Conservation (phyloP, 2,797 vertebrate species). For the Rhinophrynus dorsalis region DNA sequence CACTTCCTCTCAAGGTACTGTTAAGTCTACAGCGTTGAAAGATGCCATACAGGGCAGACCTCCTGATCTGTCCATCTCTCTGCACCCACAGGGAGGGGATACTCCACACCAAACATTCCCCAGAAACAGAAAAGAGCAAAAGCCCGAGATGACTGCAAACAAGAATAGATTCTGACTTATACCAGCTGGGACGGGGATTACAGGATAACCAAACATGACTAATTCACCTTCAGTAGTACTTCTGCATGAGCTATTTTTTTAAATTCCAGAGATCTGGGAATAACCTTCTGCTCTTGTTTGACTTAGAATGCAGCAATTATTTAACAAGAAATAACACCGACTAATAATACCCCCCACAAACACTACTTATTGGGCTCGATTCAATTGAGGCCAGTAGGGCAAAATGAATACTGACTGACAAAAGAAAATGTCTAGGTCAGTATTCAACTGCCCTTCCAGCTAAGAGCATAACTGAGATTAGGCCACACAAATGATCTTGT, state of each 20-base stretch:
- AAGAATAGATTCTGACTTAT: slow-evolving; percentile 9
- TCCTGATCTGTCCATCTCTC: slow-evolving; percentile 16
- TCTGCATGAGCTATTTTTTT: neutral
- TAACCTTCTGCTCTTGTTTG: too few relatives aligned
- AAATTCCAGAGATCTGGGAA: neutral
- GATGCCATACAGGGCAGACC: slow-evolving; percentile 20
- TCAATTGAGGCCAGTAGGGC: too few relatives aligned
- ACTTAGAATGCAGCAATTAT: neutral
- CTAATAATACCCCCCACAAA: too few relatives aligned
- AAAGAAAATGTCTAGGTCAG: too few relatives aligned
- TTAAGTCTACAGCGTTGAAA: slow-evolving; percentile 13
- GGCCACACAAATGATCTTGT: too few relatives aligned
- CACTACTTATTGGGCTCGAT: too few relatives aligned
- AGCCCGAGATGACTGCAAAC: neutral
- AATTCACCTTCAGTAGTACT: neutral
- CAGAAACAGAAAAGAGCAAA: neutral
- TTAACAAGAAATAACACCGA: neutral
- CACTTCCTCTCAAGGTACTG: slow-evolving; percentile 10
- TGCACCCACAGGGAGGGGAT: slow-evolving; percentile 2
- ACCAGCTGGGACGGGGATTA: neutral
- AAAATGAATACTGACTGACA: too few relatives aligned
- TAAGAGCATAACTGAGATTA: too few relatives aligned
- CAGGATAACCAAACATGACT: neutral
- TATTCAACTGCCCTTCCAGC: too few relatives aligned
- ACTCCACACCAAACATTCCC: neutral